phyloP scores from a whole-genome alignment of 2,888 invertebrate species.

The Ypsolopha scabrella region DNA sequence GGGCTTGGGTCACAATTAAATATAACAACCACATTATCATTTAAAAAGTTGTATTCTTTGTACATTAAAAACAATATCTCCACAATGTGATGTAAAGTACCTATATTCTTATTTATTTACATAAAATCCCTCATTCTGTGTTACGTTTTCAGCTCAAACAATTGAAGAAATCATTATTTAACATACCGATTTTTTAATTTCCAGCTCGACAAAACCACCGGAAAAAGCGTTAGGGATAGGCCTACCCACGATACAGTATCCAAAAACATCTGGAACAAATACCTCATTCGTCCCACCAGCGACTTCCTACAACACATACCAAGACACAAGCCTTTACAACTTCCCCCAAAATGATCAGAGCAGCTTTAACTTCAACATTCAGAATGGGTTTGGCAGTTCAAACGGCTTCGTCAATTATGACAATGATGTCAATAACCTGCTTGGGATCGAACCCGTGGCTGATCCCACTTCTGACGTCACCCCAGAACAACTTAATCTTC shows the following conservation, averaged over 20 bases:
- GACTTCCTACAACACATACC: slow-evolving; percentile 28
- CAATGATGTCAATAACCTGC: slow-evolving; percentile 36
- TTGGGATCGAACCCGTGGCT: slow-evolving; percentile 39
- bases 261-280: slow-evolving; percentile 29
- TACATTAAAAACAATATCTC: too few species aligned
- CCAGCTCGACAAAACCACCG: slow-evolving; percentile 48
- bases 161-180: too few species aligned
- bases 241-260: slow-evolving; percentile 31
- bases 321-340: slow-evolving; percentile 36
- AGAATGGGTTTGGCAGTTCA: slow-evolving; percentile 40
- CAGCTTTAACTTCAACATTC: slow-evolving; percentile 40
- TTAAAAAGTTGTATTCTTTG: too few species aligned
- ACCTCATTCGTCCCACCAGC: slow-evolving; percentile 32
- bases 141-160: too few species aligned
- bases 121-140: too few species aligned
- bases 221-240: slow-evolving; percentile 40
- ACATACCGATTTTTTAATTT: slow-evolving; percentile 12
- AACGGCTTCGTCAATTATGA: slow-evolving; percentile 46
- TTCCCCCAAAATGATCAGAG: slow-evolving; percentile 43
- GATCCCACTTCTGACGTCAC: slow-evolving; percentile 42
- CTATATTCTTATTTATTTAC: too few species aligned
- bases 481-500: slow-evolving; percentile 55
- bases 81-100: too few species aligned
- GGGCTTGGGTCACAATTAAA: too few species aligned
- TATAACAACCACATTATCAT: too few species aligned